phyloP scores from a whole-genome alignment of 92 coral and sea anemone genomes.

The Heliopora coerulea region DNA sequence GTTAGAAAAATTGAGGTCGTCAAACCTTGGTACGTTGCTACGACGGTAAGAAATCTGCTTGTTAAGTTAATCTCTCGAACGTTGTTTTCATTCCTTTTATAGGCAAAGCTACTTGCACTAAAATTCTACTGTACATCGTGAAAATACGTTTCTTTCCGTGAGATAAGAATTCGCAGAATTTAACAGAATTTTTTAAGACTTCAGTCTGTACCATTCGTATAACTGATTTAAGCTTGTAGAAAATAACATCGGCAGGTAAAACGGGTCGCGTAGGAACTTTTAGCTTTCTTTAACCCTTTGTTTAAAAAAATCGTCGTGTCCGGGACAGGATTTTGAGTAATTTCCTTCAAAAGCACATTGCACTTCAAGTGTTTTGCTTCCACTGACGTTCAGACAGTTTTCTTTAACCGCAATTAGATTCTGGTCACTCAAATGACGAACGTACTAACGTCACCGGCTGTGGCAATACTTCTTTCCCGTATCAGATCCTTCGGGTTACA shows the following conservation, averaged over 20 bases:
- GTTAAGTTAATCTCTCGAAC: too few relatives aligned
- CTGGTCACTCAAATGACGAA: conserved; percentile 1
- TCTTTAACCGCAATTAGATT: background rate
- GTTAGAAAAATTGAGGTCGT: too few relatives aligned
- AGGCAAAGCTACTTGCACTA: too few relatives aligned
- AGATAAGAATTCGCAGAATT: too few relatives aligned
- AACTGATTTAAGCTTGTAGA: too few relatives aligned
- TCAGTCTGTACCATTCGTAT: too few relatives aligned
- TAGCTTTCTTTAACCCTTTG: background rate
- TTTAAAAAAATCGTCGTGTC: background rate
- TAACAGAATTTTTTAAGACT: too few relatives aligned
- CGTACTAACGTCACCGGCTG: background rate
- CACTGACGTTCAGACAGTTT: background rate
- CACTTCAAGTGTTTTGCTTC: background rate
- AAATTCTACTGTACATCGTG: too few relatives aligned
- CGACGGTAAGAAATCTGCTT: too few relatives aligned
- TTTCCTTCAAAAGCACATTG: background rate
- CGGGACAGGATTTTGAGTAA: background rate
- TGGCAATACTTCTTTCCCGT: background rate
- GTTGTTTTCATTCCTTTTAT: too few relatives aligned
- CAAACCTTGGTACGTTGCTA: too few relatives aligned
- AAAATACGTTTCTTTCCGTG: too few relatives aligned
- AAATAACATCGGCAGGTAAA: background rate
- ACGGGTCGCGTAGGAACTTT: conserved; percentile 25
- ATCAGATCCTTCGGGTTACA: background rate